phyloP scores from a whole-genome alignment of 2,888 invertebrate genomes.

The Ferrisia virgata region DNA sequence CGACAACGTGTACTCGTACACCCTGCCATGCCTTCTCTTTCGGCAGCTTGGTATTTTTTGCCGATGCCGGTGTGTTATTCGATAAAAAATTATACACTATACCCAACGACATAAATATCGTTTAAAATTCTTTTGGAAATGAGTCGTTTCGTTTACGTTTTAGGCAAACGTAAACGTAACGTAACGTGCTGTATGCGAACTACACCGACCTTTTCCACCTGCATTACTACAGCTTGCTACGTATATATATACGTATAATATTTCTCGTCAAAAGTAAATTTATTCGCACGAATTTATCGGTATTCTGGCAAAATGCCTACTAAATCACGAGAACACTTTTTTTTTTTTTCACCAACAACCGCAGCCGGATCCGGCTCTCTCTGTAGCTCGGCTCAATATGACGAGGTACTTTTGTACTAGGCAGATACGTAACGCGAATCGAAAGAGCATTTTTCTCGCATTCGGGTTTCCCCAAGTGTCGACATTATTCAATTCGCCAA shows the following conservation, averaged over 20 bases:
- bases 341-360: background rate
- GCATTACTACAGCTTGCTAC: too few relatives aligned
- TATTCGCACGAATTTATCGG: constrained; percentile 14
- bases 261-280: constrained; percentile 36
- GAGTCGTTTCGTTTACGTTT: background rate
- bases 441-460: background rate
- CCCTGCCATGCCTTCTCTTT: too few relatives aligned
- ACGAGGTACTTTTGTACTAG: too few relatives aligned
- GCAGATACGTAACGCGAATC: background rate
- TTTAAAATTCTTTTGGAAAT: constrained; percentile 3
- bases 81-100: background rate
- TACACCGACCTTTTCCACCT: constrained; percentile 8
- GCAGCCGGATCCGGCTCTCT: background rate
- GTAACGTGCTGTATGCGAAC: too few relatives aligned
- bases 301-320: constrained; percentile 33
- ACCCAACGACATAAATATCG: background rate
- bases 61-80: background rate
- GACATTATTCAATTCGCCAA: constrained; percentile 32
- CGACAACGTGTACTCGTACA: background rate
- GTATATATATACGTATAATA: constrained; percentile 26
- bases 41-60: too few relatives aligned
- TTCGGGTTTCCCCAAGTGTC: constrained; percentile 9
- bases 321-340: constrained; percentile 20
- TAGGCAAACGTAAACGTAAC: too few relatives aligned
- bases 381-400: background rate